Evolutionary conservation across 1,140 invertebrate species (phyloP).

Genomic region (Drosophila fuyamai): DNA sequence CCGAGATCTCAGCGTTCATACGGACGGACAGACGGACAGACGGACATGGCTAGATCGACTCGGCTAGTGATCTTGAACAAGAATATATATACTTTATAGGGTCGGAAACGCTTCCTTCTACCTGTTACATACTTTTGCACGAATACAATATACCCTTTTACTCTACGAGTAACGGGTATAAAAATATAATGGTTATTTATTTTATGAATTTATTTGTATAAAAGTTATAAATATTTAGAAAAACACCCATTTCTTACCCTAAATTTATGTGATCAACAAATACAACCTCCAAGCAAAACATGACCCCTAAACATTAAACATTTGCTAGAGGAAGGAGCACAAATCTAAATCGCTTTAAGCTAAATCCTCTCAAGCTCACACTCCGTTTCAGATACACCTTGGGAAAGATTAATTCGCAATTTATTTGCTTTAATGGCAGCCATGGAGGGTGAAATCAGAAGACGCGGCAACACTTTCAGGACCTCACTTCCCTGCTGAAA

Average conservation of each 20-base stretch:
- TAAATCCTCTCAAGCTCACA: conserved; percentile 12
- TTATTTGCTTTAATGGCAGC: conserved; percentile 74
- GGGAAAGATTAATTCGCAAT: conserved; percentile 81
- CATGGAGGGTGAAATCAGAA: conserved; percentile 21
- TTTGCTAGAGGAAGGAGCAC: conserved; percentile 9
- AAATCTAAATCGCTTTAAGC: conserved; percentile 65
- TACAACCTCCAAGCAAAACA: not conserved
- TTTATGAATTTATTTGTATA: too few relatives aligned
- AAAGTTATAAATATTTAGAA: not conserved
- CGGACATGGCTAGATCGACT: too few relatives aligned
- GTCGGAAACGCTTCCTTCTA: too few relatives aligned
- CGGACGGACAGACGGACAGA: too few relatives aligned
- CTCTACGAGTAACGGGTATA: too few relatives aligned
- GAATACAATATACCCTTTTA: too few relatives aligned
- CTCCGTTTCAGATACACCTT: conserved; percentile 44
- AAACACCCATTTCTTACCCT: too few relatives aligned
- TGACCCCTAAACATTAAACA: conserved; percentile 10
- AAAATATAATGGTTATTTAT: too few relatives aligned
- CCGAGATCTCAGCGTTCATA: too few relatives aligned
- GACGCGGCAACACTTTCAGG: conserved; percentile 58
- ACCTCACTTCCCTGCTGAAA: conserved; percentile 23
- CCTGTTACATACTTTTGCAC: too few relatives aligned
- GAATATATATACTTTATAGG: too few relatives aligned
- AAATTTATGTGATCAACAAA: not conserved
- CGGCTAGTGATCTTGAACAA: too few relatives aligned